These are phyloP conservation scores for Erinaceus europaeus DNA, from an alignment of 2,113 vertebrate genomes.

Conservation along the genomic window DNA sequence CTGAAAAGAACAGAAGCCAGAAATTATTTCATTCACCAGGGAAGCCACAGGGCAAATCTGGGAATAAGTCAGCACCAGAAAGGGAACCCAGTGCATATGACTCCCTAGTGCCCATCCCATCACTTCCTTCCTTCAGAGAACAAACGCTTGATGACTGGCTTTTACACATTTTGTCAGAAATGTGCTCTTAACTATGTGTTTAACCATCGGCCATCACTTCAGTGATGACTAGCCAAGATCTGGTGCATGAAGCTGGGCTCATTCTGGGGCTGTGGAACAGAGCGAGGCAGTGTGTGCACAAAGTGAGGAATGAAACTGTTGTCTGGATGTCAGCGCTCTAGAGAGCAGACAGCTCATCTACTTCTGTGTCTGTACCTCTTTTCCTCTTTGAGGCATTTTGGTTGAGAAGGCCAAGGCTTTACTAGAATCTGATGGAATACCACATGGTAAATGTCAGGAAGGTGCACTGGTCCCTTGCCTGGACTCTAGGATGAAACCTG, in stretches of 20 bases:
- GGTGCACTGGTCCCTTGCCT: not conserved
- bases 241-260: no score
- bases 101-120: not conserved
- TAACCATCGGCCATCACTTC: not conserved
- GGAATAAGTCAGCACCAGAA: not conserved
- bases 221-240: not conserved
- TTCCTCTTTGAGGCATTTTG: not conserved
- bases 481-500: not conserved
- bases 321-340: no score
- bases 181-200: not conserved
- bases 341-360: not conserved
- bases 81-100: not conserved
- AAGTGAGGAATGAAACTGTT: no score
- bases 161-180: not conserved
- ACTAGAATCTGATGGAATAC: not conserved
- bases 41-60: not conserved
- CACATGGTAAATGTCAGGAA: not conserved
- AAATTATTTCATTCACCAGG: not conserved
- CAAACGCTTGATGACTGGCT: not conserved
- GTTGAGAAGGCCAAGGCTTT: not conserved
- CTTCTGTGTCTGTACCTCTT: not conserved
- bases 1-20: not conserved
- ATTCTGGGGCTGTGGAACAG: not conserved
- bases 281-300: not conserved
- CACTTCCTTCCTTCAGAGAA: not conserved